These are phyloP conservation scores for Chymomyza fuscimana DNA, from an alignment of 2,888 invertebrate species.

Conservation along the genomic window DNA sequence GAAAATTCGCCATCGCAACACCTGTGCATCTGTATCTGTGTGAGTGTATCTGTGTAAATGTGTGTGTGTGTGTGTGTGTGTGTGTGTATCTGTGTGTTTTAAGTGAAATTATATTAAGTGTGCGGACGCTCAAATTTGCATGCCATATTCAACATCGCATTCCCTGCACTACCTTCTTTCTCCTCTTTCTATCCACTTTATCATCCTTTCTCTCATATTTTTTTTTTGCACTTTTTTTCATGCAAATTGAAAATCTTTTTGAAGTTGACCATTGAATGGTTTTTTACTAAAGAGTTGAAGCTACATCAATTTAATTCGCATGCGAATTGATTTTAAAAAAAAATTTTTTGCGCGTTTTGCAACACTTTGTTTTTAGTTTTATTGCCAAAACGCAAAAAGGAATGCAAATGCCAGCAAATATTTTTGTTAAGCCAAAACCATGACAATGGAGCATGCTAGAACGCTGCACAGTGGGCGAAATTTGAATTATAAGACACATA, in stretches of 20 bases:
- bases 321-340: neutral
- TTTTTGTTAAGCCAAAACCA: neutral
- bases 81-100: neutral
- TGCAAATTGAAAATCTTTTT: neutral
- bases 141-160: constrained; percentile 51
- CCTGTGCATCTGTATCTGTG: neutral
- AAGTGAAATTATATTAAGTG: constrained; percentile 71
- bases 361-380: neutral
- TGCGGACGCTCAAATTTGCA: constrained; percentile 68
- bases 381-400: neutral
- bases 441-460: neutral
- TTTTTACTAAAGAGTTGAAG: neutral
- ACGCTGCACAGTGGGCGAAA: no score
- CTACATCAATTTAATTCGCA: neutral
- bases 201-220: neutral
- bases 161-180: no score
- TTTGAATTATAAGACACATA: no score
- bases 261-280: neutral
- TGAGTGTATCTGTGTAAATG: neutral
- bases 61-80: neutral
- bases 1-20: neutral
- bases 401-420: neutral
- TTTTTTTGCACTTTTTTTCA: neutral
- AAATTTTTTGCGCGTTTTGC: neutral
- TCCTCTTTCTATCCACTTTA: neutral